Base-by-base conservation (phyloP, 1,140 invertebrate genomes). In the Elymnias hypermnestra region DNA sequence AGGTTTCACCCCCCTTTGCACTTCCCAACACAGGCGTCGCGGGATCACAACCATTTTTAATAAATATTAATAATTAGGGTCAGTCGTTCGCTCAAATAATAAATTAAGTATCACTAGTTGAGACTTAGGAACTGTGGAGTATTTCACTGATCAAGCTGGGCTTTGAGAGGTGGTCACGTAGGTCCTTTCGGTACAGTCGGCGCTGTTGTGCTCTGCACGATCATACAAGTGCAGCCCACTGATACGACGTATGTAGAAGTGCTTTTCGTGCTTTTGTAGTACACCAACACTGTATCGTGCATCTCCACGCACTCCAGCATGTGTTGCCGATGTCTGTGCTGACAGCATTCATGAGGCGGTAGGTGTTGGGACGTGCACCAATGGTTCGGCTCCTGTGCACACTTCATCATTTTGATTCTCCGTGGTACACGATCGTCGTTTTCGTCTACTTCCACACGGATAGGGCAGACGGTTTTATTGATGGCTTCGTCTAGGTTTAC, bases 211-310 rank as follows among this genome's bases (percentile, higher is more conserved):
- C 38, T 56, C 47, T 59, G 46, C 28, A 50, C 43, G 39, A 81
- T 65, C 56, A 75, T 51, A 59, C 76, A 81, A n/a, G 60, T 45
- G 64, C 76, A 81, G 53, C 76, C 76, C 46, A 81, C 76, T 1
- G 68, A 53, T 57, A 81, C 73, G 28, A 55, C 57, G 36, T 60
- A 33, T 18, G 46, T 33, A 28, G 21, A 15, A 23, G 60, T 47
- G 15, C 10, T n/a, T 10, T 35, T 13, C 5, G 5, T 21, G 26
- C 22, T 28, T 31, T 60, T 63, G 74, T 62, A 71, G 36, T 53
- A 61, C 48, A 82, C 77, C 18, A 65, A 56, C 62, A 76, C 77
- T 33, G 25, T 52, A 59, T 82, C 77, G 26, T 41, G 62, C 29
- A 82, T 63, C 63, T 82, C 64, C 15, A 72, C 70, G 61, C 77